Percentiles rank a stretch among this genome's conserved stretches.
Conservation (phyloP, 2,888 invertebrate species). For the Mimumesa dahlbomi region DNA sequence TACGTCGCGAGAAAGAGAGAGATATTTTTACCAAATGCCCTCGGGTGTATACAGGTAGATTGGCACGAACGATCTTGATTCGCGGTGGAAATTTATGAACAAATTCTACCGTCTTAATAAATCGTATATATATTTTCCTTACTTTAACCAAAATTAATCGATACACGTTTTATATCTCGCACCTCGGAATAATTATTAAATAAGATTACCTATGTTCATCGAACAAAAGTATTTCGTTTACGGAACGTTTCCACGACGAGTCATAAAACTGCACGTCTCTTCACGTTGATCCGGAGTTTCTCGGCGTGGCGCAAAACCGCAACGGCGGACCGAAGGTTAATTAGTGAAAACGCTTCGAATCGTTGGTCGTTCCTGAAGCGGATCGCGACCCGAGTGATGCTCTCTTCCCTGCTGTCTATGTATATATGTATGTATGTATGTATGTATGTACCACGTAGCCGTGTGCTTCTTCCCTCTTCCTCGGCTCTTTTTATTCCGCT, state of each 20-base stretch:
- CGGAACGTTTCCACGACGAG: neutral
- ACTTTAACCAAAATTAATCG: too few species aligned
- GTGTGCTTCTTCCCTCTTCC: conserved; percentile 12
- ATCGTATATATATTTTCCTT: too few species aligned
- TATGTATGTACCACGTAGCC: conserved; percentile 11
- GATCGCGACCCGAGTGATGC: conserved; percentile 31
- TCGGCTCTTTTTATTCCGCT: conserved; percentile 39
- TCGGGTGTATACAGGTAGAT: too few species aligned
- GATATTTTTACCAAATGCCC: too few species aligned
- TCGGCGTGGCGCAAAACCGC: conserved; percentile 26
- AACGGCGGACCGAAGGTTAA: conserved; percentile 55
- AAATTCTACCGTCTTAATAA: too few species aligned
- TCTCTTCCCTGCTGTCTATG: conserved; percentile 22
- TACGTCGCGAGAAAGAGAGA: too few species aligned
- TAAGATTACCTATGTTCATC: neutral
- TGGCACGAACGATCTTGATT: too few species aligned
- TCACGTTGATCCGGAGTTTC: neutral
- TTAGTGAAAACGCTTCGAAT: conserved; percentile 62
- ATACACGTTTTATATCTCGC: too few species aligned
- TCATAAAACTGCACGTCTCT: neutral
- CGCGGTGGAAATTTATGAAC: too few species aligned
- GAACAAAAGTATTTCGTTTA: too few species aligned
- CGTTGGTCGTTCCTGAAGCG: conserved; percentile 37
- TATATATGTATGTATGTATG: too few species aligned
- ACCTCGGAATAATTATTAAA: too few species aligned